Evolutionary conservation across 2,888 invertebrate genomes (phyloP), one percentile per base, ranked within the genome.

Genomic region (Zygothrica quintamaculata): DNA sequence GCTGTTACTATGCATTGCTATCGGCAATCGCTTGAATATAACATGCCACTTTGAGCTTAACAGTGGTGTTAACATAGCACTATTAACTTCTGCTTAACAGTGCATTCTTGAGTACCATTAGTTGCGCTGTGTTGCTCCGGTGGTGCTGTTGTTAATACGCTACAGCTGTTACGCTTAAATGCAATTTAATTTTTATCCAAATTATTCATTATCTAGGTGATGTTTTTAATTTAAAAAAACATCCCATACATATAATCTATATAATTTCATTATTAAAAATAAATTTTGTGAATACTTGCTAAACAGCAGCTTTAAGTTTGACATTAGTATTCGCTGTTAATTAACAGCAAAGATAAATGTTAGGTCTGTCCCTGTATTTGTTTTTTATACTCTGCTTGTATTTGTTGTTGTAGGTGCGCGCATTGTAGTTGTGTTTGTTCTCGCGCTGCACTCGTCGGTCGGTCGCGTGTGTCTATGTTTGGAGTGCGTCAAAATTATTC

Each of bases 401-500:
- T 66, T 71, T 66, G 51, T 64, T 48, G 64, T 48, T 76, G 60
- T 56, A 62, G 62, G 64, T 62, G 51, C 70, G 70, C 74, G 76
- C 65, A 62, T 56, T 55, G 57, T 55, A 47, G 56, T 53, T 73
- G 47, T 72, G 50, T 81, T 66, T 75, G 69, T 77, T 80, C 78
- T 77, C 74, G 78, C 72, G 76, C 64, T 71, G 71, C 71, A 69
- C 47, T 71, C 74, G 65, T 72, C 70, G 74, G 55, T 72, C 40
- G 74, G 74, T 74, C 52, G 71, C 74, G 70, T 55, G 53, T 53
- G 39, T 46, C 15, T 68, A 36, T 61, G 47, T 56, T 42, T 74
- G 53, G 74, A 64, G 74, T 71, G 71, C 71, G 71, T 71, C 74
- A 59, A 67, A 74, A 74, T 55, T 58, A 74, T 74, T 72, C 44